These are phyloP conservation scores for Trinectes maculatus DNA, from an alignment of 2,113 vertebrate species.

Conservation along the genomic window DNA sequence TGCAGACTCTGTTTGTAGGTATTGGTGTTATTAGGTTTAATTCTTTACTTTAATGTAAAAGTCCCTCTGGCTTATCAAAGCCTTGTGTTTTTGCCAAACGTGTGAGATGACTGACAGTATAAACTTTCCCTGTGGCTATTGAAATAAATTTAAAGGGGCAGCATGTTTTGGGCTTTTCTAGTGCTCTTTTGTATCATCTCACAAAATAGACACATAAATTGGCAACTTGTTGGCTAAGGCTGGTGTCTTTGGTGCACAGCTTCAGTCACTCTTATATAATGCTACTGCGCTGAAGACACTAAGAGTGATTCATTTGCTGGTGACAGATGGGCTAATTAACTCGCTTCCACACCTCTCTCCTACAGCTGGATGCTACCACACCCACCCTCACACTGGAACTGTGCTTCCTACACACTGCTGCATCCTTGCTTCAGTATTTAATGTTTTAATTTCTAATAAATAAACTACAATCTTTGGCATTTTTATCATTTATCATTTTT, in stretches of 20 bases:
- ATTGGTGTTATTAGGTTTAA: slow-evolving; percentile 9
- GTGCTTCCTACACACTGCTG: no score
- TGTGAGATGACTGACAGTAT: slow-evolving; percentile 26
- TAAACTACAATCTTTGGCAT: neutral
- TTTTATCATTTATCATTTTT: no score
- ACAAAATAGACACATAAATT: neutral
- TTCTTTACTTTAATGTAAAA: slow-evolving; percentile 11
- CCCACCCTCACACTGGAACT: neutral
- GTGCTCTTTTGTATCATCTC: slow-evolving; percentile 2
- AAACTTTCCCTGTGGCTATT: slow-evolving; percentile 36
- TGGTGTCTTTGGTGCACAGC: neutral
- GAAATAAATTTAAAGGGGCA: slow-evolving; percentile 31
- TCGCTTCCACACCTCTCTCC: no score
- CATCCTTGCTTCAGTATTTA: slow-evolving; percentile 18
- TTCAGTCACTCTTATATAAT: no score
- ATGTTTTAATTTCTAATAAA: slow-evolving; percentile 26
- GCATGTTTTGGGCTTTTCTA: slow-evolving; percentile 18
- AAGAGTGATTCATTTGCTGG: no score
- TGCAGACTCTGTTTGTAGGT: slow-evolving; percentile 11
- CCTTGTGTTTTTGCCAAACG: slow-evolving; percentile 20
- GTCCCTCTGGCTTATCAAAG: slow-evolving; percentile 4
- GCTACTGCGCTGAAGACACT: no score
- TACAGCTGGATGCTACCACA: neutral
- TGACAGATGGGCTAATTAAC: no score
- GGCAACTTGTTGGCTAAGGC: neutral